A percentile compares a stretch with the other conserved stretches of the same genome.
Conservation (phyloP, 2,113 vertebrate species). For the Myrmecobius fasciatus region DNA sequence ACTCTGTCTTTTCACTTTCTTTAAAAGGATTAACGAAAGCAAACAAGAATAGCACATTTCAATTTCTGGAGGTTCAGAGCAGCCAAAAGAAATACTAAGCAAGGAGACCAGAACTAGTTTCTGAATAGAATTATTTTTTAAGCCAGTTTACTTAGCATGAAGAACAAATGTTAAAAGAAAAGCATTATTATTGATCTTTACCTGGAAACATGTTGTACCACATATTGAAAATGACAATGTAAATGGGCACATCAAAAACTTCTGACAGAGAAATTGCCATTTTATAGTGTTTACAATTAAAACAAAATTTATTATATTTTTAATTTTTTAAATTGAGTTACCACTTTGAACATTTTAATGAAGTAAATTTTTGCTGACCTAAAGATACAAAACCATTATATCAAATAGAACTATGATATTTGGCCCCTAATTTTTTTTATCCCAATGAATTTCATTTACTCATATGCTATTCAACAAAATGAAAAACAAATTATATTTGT, state of each 20-base stretch:
- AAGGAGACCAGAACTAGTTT: constrained; percentile 79
- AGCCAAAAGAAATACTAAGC: constrained; percentile 81
- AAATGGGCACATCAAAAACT: background rate
- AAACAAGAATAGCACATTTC: constrained; percentile 79
- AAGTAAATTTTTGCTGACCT: constrained; percentile 2
- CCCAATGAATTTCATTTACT: background rate
- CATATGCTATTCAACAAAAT: background rate
- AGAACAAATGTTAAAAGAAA: constrained; percentile 81
- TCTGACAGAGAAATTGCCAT: background rate
- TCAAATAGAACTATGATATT: background rate
- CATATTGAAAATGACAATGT: constrained; percentile 52
- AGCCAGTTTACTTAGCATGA: constrained; percentile 76
- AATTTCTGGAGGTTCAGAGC: constrained; percentile 75
- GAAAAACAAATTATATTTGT: background rate
- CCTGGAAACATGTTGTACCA: constrained; percentile 75
- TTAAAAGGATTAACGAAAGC: constrained; percentile 78
- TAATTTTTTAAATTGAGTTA: constrained; percentile 47
- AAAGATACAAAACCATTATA: background rate
- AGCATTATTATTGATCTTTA: constrained; percentile 75
- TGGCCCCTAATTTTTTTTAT: background rate
- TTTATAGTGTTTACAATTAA: background rate
- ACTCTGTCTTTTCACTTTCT: constrained; percentile 72
- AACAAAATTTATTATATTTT: constrained; percentile 13
- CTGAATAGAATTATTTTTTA: constrained; percentile 82
- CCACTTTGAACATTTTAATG: constrained; percentile 17